Percentiles rank a stretch among this genome's conserved stretches.
Conservation (phyloP, 2,113 vertebrate genomes). For the Tragulus kanchil region DNA sequence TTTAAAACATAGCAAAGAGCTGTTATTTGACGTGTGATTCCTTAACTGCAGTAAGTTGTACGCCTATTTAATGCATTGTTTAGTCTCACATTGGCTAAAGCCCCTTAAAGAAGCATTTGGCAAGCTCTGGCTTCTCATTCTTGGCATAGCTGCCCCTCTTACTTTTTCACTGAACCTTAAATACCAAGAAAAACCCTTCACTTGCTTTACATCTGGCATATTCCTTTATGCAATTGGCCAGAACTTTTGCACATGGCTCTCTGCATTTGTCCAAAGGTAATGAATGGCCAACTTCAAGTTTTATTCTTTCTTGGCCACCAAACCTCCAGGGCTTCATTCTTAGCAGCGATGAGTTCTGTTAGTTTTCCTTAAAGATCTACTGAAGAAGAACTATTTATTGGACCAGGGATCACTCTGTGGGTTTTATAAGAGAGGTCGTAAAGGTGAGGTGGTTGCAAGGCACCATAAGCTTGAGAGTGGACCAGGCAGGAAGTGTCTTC, state of each 20-base stretch:
- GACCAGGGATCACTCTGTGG: neutral
- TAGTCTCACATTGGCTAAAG: constrained; percentile 89
- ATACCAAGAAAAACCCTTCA: constrained; percentile 88
- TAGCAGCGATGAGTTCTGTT: neutral
- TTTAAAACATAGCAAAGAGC: constrained; percentile 83
- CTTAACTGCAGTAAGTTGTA: constrained; percentile 82
- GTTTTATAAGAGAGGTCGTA: neutral
- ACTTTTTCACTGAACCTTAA: constrained; percentile 89
- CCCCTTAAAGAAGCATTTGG: constrained; percentile 87
- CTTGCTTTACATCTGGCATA: constrained; percentile 83
- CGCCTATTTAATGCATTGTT: constrained; percentile 88
- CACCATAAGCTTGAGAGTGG: neutral
- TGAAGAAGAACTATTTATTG: neutral
- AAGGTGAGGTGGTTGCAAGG: neutral
- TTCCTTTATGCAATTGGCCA: constrained; percentile 73
- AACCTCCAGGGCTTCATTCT: neutral
- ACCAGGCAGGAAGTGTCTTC: neutral
- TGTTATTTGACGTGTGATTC: constrained; percentile 86
- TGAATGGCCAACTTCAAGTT: constrained; percentile 73
- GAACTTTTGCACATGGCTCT: constrained; percentile 80
- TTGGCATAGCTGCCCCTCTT: constrained; percentile 86
- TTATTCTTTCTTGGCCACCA: neutral
- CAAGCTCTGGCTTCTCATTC: constrained; percentile 86
- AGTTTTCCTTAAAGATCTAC: neutral
- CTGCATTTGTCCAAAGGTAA: constrained; percentile 83